Percentiles rank a stretch among this genome's conserved stretches.
These are phyloP conservation scores for Eupithecia subumbrata DNA, from an alignment of 2,888 invertebrate species.

Conservation along the genomic window DNA sequence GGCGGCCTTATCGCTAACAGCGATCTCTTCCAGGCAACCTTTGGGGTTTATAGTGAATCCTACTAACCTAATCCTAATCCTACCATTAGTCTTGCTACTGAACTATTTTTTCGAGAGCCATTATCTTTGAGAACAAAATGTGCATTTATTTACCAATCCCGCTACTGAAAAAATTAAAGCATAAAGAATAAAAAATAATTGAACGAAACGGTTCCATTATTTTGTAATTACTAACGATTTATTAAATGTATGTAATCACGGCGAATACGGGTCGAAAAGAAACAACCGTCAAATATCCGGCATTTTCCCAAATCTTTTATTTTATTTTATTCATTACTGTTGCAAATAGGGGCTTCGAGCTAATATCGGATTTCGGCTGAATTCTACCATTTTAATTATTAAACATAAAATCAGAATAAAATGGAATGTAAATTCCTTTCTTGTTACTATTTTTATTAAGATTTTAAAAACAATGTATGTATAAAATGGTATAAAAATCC, in stretches of 20 bases:
- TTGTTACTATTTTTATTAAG: not conserved
- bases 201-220: constrained; percentile 33
- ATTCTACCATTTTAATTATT: not conserved
- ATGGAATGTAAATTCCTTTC: not conserved
- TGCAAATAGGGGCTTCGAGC: not conserved
- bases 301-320: constrained; percentile 22
- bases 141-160: constrained; percentile 2
- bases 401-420: not conserved
- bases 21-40: no score
- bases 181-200: constrained; percentile 28
- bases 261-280: not conserved
- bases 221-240: constrained; percentile 36
- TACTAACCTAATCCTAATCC: not conserved
- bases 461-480: not conserved
- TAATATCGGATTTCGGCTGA: not conserved
- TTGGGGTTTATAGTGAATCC: not conserved
- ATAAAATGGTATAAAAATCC: not conserved
- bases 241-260: constrained; percentile 20
- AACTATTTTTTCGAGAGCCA: not conserved
- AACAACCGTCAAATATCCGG: not conserved
- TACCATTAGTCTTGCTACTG: not conserved
- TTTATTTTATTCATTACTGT: not conserved
- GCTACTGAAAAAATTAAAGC: constrained; percentile 19
- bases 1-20: no score
- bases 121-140: not conserved